A percentile compares a stretch with the other conserved stretches of the same genome.
Evolutionary conservation across 2,888 invertebrate genomes (phyloP).

Genomic region (Synanthedon tipuliformis): DNA sequence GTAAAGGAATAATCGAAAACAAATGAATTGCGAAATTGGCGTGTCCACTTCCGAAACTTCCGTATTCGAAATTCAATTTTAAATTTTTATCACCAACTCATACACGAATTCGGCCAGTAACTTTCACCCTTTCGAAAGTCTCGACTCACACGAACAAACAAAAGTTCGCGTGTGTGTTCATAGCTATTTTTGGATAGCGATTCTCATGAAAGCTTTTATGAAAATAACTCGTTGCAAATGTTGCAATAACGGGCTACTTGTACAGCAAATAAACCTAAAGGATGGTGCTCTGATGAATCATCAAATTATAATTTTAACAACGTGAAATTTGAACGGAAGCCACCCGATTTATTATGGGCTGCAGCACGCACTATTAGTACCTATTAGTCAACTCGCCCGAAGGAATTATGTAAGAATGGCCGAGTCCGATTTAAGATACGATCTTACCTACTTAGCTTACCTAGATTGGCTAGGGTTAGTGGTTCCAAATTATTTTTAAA

Average conservation of each 20-base stretch:
- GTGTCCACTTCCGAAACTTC: slow-evolving; percentile 27
- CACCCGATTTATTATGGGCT: too few relatives aligned
- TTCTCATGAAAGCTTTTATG: slow-evolving; percentile 9
- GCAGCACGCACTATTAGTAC: too few relatives aligned
- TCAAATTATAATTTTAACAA: too few relatives aligned
- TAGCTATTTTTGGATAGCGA: slow-evolving; percentile 16
- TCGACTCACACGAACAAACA: slow-evolving; percentile 8
- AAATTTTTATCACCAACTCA: slow-evolving; percentile 20
- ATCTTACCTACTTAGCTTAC: too few relatives aligned
- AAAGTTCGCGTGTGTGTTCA: slow-evolving; percentile 10
- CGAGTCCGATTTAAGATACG: too few relatives aligned
- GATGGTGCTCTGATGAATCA: too few relatives aligned
- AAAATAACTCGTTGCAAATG: slow-evolving; percentile 6
- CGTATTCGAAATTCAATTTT: slow-evolving; percentile 23
- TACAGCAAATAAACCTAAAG: background rate
- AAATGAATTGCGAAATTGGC: slow-evolving; percentile 1
- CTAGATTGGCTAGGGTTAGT: too few relatives aligned
- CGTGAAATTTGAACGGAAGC: too few relatives aligned
- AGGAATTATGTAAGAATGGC: too few relatives aligned
- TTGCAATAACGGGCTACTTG: slow-evolving; percentile 8
- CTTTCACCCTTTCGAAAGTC: slow-evolving; percentile 28
- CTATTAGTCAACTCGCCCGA: too few relatives aligned
- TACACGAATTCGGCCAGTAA: slow-evolving; percentile 11
- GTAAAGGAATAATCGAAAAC: background rate
- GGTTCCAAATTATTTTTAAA: too few relatives aligned